phyloP scores from a whole-genome alignment of 2,797 vertebrate species.

The Eulemur mongoz region DNA sequence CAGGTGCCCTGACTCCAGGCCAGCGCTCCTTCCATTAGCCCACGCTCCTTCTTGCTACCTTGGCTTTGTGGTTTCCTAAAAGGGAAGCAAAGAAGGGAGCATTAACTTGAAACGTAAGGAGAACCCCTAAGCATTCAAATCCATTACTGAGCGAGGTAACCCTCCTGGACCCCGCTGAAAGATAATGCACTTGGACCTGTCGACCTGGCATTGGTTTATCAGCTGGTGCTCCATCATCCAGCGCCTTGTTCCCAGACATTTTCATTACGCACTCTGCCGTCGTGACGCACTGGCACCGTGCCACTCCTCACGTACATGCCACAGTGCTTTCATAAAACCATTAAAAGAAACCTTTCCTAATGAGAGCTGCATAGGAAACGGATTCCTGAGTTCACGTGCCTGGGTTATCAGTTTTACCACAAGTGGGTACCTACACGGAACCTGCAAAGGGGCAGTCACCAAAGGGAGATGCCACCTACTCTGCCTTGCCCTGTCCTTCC shows the following conservation, averaged over 20 bases:
- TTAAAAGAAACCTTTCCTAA: constrained; percentile 76
- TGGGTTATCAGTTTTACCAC: constrained; percentile 62
- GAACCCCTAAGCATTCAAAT: not conserved
- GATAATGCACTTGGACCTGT: constrained; percentile 22
- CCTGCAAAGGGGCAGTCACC: not conserved
- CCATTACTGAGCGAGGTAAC: not conserved
- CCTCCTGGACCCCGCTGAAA: constrained; percentile 34
- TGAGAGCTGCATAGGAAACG: constrained; percentile 73
- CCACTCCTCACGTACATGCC: constrained; percentile 72
- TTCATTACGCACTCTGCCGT: constrained; percentile 65
- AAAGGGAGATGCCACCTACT: not conserved
- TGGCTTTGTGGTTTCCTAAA: constrained; percentile 40
- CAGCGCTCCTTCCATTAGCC: not conserved
- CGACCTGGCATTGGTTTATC: constrained; percentile 39
- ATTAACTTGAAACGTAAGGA: not conserved
- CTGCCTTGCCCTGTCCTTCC: not conserved
- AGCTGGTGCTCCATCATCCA: constrained; percentile 42
- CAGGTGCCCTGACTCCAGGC: not conserved
- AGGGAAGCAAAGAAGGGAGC: not conserved
- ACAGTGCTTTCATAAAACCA: constrained; percentile 82
- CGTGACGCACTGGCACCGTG: constrained; percentile 65
- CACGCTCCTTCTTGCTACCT: not conserved
- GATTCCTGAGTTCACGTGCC: constrained; percentile 74
- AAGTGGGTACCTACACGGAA: not conserved
- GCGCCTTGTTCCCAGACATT: constrained; percentile 60